Evolutionary conservation across 2,797 vertebrate genomes (phyloP).

Genomic region (Champsocephalus esox): DNA sequence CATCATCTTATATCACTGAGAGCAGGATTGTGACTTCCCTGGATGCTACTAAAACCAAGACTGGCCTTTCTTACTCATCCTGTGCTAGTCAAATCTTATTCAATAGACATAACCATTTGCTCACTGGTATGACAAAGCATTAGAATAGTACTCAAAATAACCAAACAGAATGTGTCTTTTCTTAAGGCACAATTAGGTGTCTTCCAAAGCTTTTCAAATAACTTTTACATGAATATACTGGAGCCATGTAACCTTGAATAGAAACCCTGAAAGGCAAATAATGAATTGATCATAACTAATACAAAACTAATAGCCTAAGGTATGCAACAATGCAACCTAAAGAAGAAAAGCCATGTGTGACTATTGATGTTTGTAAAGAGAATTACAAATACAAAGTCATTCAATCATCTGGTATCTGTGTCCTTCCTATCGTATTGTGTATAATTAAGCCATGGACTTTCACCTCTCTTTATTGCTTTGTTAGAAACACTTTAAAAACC

Average conservation of each 20-base stretch:
- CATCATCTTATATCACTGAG: not conserved
- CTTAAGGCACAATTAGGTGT: not conserved
- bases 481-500: conserved; percentile 11
- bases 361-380: not conserved
- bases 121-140: not conserved
- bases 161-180: no score
- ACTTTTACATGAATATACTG: no score
- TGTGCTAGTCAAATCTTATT: no score
- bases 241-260: not conserved
- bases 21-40: conserved; percentile 4
- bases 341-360: not conserved
- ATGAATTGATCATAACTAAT: not conserved
- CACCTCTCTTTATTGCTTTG: not conserved
- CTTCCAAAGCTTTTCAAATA: not conserved
- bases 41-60: conserved; percentile 1
- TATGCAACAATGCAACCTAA: not conserved
- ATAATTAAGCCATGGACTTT: conserved; percentile 29
- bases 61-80: not conserved
- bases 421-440: not conserved
- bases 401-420: not conserved
- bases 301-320: not conserved
- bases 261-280: not conserved
- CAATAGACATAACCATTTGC: not conserved
- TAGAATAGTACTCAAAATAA: not conserved
- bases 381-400: not conserved